Base-by-base conservation (phyloP, 2,797 vertebrate species). In the Neostethus bicornis region DNA sequence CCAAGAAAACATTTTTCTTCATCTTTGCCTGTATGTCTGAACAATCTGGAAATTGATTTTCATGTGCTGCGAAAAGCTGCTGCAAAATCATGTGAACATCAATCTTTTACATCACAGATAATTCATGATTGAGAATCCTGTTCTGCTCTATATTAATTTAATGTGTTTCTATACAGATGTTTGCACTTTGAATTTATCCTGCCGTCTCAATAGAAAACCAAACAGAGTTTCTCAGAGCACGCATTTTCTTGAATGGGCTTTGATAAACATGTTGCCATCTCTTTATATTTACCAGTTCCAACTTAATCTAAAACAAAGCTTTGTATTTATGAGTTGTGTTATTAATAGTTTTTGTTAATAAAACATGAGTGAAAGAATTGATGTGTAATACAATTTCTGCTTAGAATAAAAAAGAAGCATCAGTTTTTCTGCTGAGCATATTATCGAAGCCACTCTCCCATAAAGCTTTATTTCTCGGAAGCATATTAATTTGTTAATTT, bases 401-500 rank as follows among this genome's bases (percentile, higher is more conserved):
- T 43, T 31, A 29, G 59, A 34, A 28, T 28, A 48, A 38, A 51
- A 66, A 60, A 63, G 39, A 76, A 56, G 50, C 4, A 67, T 38
- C 20, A 39, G 58, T 75, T 39, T 3, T 57, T 75, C 51, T 59
- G 66, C 46, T 55, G 55, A 71, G 17, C 44, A 56, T 38, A n/a
- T 67, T 38, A 41, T 24, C 34, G 42, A 53, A 52, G 61, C 73
- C 46, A 64, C 35, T 68, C 64, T 52, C 70, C 63, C 10, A 60
- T 37, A 62, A 52, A 65, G 53, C 35, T 23, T 47, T 24, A 52
- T 68, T 74, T 62, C 51, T 20, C 55, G 50, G 38, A 71, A 66
- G 67, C 51, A 80, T 61, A 75, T 77, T 77, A 76, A 81, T 69
- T 80, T 47, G 61, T 39, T 26, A 25, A 83, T 83, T 84, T 85